Evolutionary conservation across 2,888 invertebrate genomes (phyloP), one percentile per base, ranked within the genome.

Genomic region (Alsophila aescularia): DNA sequence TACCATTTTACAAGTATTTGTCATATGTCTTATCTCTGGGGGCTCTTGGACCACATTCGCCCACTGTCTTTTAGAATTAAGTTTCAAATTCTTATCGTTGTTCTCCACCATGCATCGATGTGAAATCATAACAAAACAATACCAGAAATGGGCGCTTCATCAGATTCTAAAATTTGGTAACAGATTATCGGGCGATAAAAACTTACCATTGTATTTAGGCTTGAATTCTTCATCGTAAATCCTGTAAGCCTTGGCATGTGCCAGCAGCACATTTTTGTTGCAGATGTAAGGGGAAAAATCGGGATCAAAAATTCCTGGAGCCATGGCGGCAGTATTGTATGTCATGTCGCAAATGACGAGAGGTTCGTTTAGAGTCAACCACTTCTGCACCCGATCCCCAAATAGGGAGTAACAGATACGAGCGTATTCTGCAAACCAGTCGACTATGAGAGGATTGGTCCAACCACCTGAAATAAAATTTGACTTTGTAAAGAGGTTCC

Each of bases 231-330:
- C 69, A 24, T 93, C 85, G 65, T 93, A 93, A 68, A 93, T 82
- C 60, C 92, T 91, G 57, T 92, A 93, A 8, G 88, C 92, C 64
- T 84, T 89, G 0, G 93, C 93, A 71, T 96, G 95, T 0, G 95
- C 93, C 65, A 93, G 90, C 2, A 96, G 73, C 34, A 93, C 70
- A 69, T 94, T 93, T 70, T 95, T 94, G 0, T 89, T 62, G 18
- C 72, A 73, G n/a, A 69, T n/a, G 5, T 56, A 61, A 0, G 16
- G 8, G 0, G 47, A 62, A 3, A 62, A 18, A 10, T 64, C 53
- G 4, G 44, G 37, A 16, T 59, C 54, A 5, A 56, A 1, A 3
- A 68, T 39, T 0, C 47, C 58, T 1, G 70, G 71, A 1, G 67
- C 61, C 2, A 50, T 1, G 0, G 2, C 0, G 0, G 52, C 93